Evolutionary conservation across 2,888 invertebrate species (phyloP), one percentile per base, ranked within the genome.

Genomic region (Sphaerophoria rueppellii): DNA sequence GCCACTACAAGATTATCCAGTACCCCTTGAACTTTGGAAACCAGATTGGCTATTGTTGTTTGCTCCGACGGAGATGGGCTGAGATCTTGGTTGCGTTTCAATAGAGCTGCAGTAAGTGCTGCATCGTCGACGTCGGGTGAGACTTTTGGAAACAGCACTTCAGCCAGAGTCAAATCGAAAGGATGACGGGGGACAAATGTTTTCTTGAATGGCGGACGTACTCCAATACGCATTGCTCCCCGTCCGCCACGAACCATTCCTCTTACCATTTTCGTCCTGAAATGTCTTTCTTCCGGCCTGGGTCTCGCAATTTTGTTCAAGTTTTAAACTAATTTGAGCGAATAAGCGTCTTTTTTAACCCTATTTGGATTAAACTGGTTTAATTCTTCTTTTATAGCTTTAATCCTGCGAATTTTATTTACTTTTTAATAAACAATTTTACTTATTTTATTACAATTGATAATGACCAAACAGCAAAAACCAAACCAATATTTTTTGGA

Each of bases 1-100:
- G 98, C 96, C 0, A 99, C 96, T 11, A 99, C 97, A 24, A 99
- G 92, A 91, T 97, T 98, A 90, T 99, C 99, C 72, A 99, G 93
- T 35, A 98, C 98, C 0, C 96, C 95, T 91, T 98, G 98, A n/a
- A 99, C 95, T 92, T 98, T 98, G 0, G 98, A 98, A 43, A 99
- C 97, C 16, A 99, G 94, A 92, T 97, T 98, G 40, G 97, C 94
- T 70, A 99, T 96, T 0, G 98, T 96, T 0, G 98, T 96, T 92
- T 98, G 98, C 89, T 99, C 99, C 2, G 95, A 94, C 0, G 98
- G 95, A 0, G 97, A 95, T 0, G 99, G 99, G 61, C 97, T 97
- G 79, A 99, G 93, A 90, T 99, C 98, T 35, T 95, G 94, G 90
- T 98, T 98, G 48, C 98, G 94, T 91, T 99, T 98, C 57, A 99